Evolutionary conservation across 2,888 invertebrate species (phyloP), one percentile per base, ranked within the genome.

Genomic region (Sphinx pinastri): DNA sequence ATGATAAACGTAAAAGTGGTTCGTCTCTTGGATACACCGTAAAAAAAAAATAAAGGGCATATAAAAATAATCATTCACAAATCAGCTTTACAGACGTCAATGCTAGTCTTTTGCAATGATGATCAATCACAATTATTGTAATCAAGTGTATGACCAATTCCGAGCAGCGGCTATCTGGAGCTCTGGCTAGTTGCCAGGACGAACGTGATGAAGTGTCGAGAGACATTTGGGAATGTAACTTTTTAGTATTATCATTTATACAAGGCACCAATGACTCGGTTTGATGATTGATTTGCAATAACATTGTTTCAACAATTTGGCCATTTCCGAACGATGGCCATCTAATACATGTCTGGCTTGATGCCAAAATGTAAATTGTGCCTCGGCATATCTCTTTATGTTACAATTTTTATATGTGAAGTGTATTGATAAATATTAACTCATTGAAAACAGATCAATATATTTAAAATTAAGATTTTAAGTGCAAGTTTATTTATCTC

Each of bases 131-230:
- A 63, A 63, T 63, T 63, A 47, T 19, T 63, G 63, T 19, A 47
- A 66, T 58, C 57, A 58, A 25, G 67, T 47, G 70, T 70, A 66
- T 58, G 57, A 51, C 58, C 67, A 58, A 67, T 70, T 70, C 67
- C 51, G 45, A 66, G 11, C 58, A 38, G 12, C 57, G 58, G 31
- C 57, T 49, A 47, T 67, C 57, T 67, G 70, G 70, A 66, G 14
- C n/a, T 38, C 31, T 68, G 68, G 59, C 49, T 59, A 13, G 12
- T 7, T 55, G 66, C 70, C 70, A 67, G 51, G 31, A 31, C n/a
- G 31, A 58, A 67, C 55, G 67, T 67, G 67, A 49, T 47, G 63
- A 63, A 49, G 12, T 49, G 16, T 55, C 19, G 55, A 55, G 11
- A 55, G 19, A 19, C 19, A 12, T 55, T 63, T 19, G 47, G 47